Percentiles rank a stretch among this genome's conserved stretches.
Evolutionary conservation across 1,140 invertebrate species (phyloP).

Genomic region (Scaptodrosophila lebanonensis): DNA sequence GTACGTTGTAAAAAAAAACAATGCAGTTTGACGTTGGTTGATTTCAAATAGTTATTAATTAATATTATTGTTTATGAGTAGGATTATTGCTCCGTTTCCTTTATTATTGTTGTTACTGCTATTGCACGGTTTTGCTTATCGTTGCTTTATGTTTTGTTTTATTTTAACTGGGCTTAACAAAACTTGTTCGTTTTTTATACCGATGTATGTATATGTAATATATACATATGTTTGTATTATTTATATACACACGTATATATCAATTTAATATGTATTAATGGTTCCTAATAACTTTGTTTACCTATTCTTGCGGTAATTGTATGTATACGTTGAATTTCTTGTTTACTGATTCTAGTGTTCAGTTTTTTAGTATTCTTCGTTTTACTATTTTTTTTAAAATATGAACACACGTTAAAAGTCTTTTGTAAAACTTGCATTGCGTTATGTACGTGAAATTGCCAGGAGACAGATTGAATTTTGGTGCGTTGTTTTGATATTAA

Average conservation of each 20-base stretch:
- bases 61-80: conserved; percentile 9
- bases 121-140: conserved; percentile 10
- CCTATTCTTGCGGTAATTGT: too few relatives aligned
- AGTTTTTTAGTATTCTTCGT: conserved; percentile 18
- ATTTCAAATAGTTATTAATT: conserved; percentile 8
- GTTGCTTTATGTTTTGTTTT: conserved; percentile 17
- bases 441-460: conserved; percentile 15
- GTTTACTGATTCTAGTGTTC: conserved; percentile 16
- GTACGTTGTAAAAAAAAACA: conserved; percentile 26
- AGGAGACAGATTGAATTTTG: conserved; percentile 15
- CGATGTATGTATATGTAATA: conserved; percentile 14
- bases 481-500: conserved; percentile 27
- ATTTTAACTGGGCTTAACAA: background rate
- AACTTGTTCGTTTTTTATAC: background rate
- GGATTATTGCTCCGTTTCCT: conserved; percentile 9
- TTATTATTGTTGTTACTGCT: conserved; percentile 29
- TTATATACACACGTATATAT: too few relatives aligned
- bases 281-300: too few relatives aligned
- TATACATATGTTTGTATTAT: conserved; percentile 30
- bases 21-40: conserved; percentile 17
- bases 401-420: conserved; percentile 68
- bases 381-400: conserved; percentile 43
- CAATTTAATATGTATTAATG: too few relatives aligned
- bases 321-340: background rate
- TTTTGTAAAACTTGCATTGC: conserved; percentile 52